Conservation (phyloP, 2,797 vertebrate species). For the Menidia menidia region DNA sequence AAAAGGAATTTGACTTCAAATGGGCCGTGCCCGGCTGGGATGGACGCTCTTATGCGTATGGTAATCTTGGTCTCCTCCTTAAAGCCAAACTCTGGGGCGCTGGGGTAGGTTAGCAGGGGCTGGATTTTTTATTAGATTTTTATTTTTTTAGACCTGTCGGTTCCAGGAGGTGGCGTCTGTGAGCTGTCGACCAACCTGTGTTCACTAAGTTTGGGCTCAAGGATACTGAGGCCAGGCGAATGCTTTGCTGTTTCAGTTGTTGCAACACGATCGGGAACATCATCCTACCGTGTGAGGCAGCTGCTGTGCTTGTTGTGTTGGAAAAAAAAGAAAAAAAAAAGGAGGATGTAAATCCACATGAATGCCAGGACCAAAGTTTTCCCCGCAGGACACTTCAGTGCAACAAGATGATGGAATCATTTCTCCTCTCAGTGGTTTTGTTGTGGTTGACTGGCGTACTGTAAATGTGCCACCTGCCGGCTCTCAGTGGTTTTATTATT, state of each 20-base stretch:
- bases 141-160: too few species aligned
- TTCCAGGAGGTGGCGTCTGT: too few species aligned
- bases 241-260: not conserved
- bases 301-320: not conserved
- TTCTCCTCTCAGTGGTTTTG: not conserved
- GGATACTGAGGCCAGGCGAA: not conserved
- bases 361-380: not conserved
- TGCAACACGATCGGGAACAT: not conserved
- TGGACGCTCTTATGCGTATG: too few species aligned
- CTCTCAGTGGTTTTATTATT: constrained; percentile 1
- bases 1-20: constrained; percentile 34
- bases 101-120: too few species aligned
- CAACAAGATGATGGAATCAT: not conserved
- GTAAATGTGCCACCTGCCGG: constrained; percentile 6
- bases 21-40: not conserved
- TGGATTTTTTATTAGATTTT: too few species aligned
- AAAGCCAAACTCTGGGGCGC: too few species aligned
- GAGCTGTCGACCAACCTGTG: too few species aligned
- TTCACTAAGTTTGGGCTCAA: not conserved
- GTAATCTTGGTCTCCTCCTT: too few species aligned
- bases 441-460: not conserved
- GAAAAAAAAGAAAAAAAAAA: not conserved
- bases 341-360: not conserved
- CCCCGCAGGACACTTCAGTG: not conserved
- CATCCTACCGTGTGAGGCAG: not conserved